These are phyloP conservation scores for Dasysyrphus albostriatus DNA, from an alignment of 2,888 invertebrate species.

Conservation along the genomic window DNA sequence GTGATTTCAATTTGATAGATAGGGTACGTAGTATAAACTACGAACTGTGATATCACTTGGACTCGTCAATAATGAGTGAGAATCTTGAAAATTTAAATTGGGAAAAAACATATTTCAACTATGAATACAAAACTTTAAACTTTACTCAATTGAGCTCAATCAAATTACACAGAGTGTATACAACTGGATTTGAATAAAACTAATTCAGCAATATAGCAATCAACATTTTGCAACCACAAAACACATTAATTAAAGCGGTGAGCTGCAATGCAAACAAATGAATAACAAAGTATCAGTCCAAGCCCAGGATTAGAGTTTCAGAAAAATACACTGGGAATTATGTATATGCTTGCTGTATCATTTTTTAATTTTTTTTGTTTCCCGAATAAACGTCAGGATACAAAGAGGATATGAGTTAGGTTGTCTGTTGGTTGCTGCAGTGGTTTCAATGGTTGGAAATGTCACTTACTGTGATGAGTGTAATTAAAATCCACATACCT, in stretches of 20 bases:
- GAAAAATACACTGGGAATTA: constrained; percentile 44
- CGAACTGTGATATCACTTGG: no score
- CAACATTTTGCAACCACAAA: constrained; percentile 60
- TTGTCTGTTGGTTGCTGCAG: constrained; percentile 43
- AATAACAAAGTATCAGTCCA: constrained; percentile 30
- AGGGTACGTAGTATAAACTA: no score
- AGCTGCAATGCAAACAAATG: constrained; percentile 48
- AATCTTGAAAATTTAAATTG: no score
- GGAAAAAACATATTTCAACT: no score
- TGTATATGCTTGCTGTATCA: background rate
- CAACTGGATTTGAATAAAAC: constrained; percentile 43
- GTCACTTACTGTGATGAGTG: constrained; percentile 69
- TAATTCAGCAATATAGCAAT: constrained; percentile 64
- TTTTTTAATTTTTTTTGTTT: constrained; percentile 25
- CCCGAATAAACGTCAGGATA: background rate
- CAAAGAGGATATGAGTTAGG: background rate
- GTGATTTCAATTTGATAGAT: no score
- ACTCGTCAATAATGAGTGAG: no score
- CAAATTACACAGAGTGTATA: background rate
- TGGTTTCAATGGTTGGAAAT: constrained; percentile 60
- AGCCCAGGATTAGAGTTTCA: constrained; percentile 7
- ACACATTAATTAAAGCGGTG: constrained; percentile 64
- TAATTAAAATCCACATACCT: constrained; percentile 62
- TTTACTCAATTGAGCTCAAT: background rate
- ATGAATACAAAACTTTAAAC: background rate